Conservation (phyloP, 2,888 invertebrate genomes). For the Eilema griseolum region DNA sequence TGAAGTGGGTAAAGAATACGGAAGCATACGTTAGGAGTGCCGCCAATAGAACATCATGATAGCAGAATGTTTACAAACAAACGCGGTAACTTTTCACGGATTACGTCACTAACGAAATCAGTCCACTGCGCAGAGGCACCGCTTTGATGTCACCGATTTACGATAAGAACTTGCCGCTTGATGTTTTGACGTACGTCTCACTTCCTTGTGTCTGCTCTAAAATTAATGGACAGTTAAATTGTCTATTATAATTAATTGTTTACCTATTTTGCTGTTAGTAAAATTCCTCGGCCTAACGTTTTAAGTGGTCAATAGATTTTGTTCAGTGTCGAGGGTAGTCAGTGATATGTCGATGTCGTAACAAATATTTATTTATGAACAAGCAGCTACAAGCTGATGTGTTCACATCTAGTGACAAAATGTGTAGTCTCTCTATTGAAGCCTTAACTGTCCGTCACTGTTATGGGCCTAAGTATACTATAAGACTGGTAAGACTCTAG, state of each 20-base stretch:
- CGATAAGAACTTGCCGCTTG: constrained; percentile 52
- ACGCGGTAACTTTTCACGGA: constrained; percentile 27
- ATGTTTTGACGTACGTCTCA: constrained; percentile 53
- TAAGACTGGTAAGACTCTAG: too few species aligned
- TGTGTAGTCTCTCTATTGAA: too few species aligned
- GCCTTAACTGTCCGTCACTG: too few species aligned
- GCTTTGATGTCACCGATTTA: constrained; percentile 68
- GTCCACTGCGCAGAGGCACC: constrained; percentile 31
- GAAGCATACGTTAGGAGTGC: neutral
- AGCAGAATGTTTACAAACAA: constrained; percentile 46
- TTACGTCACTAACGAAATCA: constrained; percentile 35
- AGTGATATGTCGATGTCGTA: too few species aligned
- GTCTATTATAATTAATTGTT: constrained; percentile 12
- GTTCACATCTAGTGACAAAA: too few species aligned
- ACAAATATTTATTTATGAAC: too few species aligned
- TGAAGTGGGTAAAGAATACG: neutral
- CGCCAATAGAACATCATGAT: constrained; percentile 6
- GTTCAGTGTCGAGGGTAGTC: neutral
- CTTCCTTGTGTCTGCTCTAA: constrained; percentile 48
- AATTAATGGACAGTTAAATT: constrained; percentile 30
- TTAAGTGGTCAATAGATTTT: neutral
- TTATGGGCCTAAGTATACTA: too few species aligned
- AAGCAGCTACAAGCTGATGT: too few species aligned
- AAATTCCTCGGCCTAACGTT: neutral
- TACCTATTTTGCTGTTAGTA: constrained; percentile 15